Percentiles rank a stretch among this genome's conserved stretches.
phyloP scores from a whole-genome alignment of 2,113 vertebrate genomes.

The Cariama cristata region DNA sequence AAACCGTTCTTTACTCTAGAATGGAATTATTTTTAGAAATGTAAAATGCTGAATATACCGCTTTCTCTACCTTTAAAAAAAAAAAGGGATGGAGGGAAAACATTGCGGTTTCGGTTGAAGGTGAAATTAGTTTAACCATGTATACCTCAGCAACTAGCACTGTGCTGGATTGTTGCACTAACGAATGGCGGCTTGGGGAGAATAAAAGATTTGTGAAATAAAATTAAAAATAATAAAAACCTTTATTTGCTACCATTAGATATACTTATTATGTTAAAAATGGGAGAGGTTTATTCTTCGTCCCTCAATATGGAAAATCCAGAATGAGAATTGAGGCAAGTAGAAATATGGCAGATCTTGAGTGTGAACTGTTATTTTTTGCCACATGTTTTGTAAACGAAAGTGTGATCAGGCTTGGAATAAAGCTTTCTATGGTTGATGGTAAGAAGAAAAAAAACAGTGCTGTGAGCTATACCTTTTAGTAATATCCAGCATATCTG shows the following conservation, averaged over 20 bases:
- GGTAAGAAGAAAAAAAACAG: constrained; percentile 5
- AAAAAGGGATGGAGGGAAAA: not conserved
- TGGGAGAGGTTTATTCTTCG: constrained; percentile 45
- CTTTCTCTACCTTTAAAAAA: constrained; percentile 1
- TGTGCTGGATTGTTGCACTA: constrained; percentile 70
- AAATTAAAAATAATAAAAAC: constrained; percentile 49
- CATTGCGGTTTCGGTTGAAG: not conserved
- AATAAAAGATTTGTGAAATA: constrained; percentile 43
- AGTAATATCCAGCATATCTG: not conserved
- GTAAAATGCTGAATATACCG: constrained; percentile 33
- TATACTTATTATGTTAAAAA: constrained; percentile 55
- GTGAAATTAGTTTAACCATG: constrained; percentile 55
- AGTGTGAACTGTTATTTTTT: constrained; percentile 71
- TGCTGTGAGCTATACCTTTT: not conserved
- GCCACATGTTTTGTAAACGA: constrained; percentile 72
- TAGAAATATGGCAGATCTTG: constrained; percentile 69
- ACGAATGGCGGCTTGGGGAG: constrained; percentile 14
- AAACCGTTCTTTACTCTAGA: constrained; percentile 56
- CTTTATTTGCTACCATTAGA: constrained; percentile 64
- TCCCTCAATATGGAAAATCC: constrained; percentile 33
- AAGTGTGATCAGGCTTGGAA: constrained; percentile 76
- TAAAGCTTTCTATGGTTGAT: constrained; percentile 76
- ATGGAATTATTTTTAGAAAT: constrained; percentile 67
- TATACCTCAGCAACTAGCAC: constrained; percentile 69
- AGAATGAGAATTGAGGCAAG: constrained; percentile 62